Evolutionary conservation across 2,797 vertebrate species (phyloP), one percentile per base, ranked within the genome.

Genomic region (Acipenser oxyrinchus): DNA sequence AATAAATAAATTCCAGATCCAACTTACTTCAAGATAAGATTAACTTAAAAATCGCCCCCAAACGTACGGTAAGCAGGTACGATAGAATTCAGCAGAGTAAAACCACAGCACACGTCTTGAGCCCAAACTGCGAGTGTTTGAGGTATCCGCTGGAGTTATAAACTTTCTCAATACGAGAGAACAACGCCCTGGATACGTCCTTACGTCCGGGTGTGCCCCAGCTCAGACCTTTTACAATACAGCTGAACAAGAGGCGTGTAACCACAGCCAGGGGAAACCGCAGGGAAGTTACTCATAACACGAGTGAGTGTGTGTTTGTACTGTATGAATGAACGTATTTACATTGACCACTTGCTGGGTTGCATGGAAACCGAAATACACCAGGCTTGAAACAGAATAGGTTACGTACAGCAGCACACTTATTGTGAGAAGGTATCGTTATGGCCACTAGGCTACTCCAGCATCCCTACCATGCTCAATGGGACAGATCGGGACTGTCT

Each of bases 181-280:
- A 85, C 88, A 85, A 93, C 93, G 93, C 93, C 93, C 92, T 80
- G 78, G 79, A 79, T 83, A 83, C 86, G 87, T 85, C 74, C 66
- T 80, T 75, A 83, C 90, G 82, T 84, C 82, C 89, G 80, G 83
- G 86, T 88, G 86, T 82, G 89, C 82, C 88, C 88, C 82, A 77
- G 68, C 76, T 81, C 78, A 77, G 71, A 58, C 77, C 50, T 79
- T 70, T 76, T 79, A 37, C 55, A 75, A 83, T 82, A 84, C 78
- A 69, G 69, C 72, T 66, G 52, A 63, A 15, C 66, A 73, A 72
- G 69, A 69, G 64, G 13, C 78, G 81, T 78, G 76, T 77, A 78
- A 84, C 70, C 72, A 75, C 76, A 73, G 68, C 62, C 37, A 37
- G 37, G 69, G 77, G 71, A 78, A 78, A 71, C 68, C 65, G 8